phyloP scores from a whole-genome alignment of 1,140 invertebrate genomes.

The Tetraneura akinire region DNA sequence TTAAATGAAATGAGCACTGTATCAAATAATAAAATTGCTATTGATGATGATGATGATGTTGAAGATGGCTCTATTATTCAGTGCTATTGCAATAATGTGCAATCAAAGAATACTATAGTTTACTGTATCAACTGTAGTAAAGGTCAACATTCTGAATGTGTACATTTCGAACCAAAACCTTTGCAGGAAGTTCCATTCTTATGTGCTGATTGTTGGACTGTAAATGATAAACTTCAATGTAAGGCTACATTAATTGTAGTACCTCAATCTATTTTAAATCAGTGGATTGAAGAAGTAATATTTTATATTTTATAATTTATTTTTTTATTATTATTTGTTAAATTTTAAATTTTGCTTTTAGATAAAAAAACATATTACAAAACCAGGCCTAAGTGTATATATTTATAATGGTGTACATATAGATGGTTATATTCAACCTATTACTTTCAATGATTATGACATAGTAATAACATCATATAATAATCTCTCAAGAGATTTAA shows the following conservation, averaged over 20 bases:
- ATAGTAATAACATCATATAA: conserved; percentile 76
- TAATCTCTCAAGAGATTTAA: conserved; percentile 63
- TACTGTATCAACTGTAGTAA: conserved; percentile 22
- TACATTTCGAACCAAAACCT: conserved; percentile 31
- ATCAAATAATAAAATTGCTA: background rate
- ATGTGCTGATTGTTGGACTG: conserved; percentile 69
- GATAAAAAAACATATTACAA: conserved; percentile 68
- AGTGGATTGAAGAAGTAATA: conserved; percentile 71
- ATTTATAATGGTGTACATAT: conserved; percentile 64
- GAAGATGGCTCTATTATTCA: background rate
- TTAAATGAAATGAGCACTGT: conserved; percentile 19
- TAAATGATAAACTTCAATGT: conserved; percentile 61
- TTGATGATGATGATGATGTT: background rate
- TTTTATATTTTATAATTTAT: background rate
- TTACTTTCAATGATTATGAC: conserved; percentile 68
- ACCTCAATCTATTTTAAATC: conserved; percentile 68
- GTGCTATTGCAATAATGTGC: conserved; percentile 20
- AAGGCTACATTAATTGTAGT: conserved; percentile 75
- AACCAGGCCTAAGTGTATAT: conserved; percentile 63
- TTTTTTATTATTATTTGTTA: conserved; percentile 19
- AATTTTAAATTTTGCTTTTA: conserved; percentile 46
- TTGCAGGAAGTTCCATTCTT: conserved; percentile 29
- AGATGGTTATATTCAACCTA: conserved; percentile 69
- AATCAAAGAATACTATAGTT: background rate
- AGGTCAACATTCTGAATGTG: conserved; percentile 40